Evolutionary conservation across 1,140 invertebrate genomes (phyloP).

Genomic region (Atta colombica): DNA sequence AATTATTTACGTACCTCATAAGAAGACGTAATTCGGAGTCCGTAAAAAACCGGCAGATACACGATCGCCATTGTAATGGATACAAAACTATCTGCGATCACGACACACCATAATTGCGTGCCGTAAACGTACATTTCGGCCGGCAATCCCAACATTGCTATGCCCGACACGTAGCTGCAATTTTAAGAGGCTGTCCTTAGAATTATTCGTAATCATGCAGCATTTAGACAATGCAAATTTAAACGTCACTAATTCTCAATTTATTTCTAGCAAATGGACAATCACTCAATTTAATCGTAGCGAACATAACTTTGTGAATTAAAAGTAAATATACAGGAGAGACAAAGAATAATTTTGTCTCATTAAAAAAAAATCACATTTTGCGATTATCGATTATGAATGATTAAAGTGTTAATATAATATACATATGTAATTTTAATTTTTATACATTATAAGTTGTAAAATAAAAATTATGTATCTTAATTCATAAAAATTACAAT

Average conservation of each 20-base stretch:
- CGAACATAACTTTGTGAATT: not conserved
- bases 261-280: conserved; percentile 1
- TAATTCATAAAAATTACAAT: not conserved
- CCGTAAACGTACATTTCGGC: conserved; percentile 97
- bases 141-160: conserved; percentile 95
- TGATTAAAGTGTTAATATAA: not conserved
- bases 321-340: not conserved
- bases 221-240: conserved; percentile 27
- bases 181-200: conserved; percentile 19
- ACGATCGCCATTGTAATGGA: conserved; percentile 91
- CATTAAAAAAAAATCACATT: not conserved
- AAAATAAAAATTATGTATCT: not conserved
- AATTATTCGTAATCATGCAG: conserved; percentile 2
- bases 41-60: conserved; percentile 95
- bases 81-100: conserved; percentile 90
- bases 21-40: conserved; percentile 92
- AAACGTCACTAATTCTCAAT: conserved; percentile 2
- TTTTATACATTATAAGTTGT: no score
- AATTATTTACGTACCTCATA: conserved; percentile 90
- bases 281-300: not conserved
- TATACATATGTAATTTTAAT: not conserved
- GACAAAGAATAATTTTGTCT: not conserved
- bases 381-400: not conserved
- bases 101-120: conserved; percentile 91
- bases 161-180: conserved; percentile 95